Conservation (phyloP, 2,797 vertebrate species). For the Neomorphus geoffroyi region DNA sequence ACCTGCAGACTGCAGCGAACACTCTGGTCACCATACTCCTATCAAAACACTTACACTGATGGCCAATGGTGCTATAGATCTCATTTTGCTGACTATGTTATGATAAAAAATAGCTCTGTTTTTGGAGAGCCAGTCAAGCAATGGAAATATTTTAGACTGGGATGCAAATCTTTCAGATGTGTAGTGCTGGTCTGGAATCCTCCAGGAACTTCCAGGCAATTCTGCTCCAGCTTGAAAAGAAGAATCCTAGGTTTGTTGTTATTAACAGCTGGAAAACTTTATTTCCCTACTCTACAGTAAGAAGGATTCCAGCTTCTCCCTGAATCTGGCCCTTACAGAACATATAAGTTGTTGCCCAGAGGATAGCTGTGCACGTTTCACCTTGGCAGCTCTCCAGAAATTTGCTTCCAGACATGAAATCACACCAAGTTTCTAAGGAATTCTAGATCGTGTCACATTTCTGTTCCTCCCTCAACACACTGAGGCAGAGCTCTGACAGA, state of each 20-base stretch:
- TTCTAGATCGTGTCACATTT: background rate
- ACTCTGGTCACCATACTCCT: background rate
- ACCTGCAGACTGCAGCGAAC: background rate
- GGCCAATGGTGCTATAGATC: background rate
- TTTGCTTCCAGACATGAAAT: background rate
- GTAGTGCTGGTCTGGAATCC: background rate
- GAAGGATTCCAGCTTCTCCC: background rate
- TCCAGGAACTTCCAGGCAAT: background rate
- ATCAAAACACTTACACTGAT: background rate
- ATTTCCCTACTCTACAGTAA: background rate
- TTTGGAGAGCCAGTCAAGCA: background rate
- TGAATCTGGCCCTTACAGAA: background rate
- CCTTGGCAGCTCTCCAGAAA: background rate
- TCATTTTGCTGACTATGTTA: background rate
- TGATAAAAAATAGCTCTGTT: background rate
- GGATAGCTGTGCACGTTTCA: background rate
- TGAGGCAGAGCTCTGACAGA: background rate
- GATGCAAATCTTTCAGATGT: background rate
- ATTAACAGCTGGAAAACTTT: constrained; percentile 32
- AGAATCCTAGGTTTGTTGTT: background rate
- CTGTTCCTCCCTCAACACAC: background rate
- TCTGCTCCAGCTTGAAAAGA: background rate
- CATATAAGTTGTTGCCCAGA: background rate
- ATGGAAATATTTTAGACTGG: background rate
- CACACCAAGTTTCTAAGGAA: background rate